Base-by-base conservation (phyloP, 2,113 vertebrate genomes). In the Dermatemys mawii region DNA sequence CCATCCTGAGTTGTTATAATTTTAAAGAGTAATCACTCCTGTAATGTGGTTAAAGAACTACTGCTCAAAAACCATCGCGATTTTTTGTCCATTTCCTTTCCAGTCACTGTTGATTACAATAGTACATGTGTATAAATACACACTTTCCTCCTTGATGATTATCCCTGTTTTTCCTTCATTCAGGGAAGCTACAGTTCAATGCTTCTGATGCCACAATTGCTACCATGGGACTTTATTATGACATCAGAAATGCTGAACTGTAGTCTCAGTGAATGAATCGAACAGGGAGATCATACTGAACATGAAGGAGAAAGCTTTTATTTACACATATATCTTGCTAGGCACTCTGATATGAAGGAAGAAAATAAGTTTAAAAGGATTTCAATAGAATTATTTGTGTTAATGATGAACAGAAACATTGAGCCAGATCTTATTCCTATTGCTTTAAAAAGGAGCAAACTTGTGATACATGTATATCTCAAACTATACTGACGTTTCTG, bases 161-260 rank as follows among this genome's bases (percentile, higher is more conserved):
- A 79, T 48, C 83, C 76, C 63, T 73, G 27, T 92, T 95, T 90
- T 90, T 96, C 86, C 81, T 44, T 87, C 94, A 93, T 94, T 91
- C 88, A n/a, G 44, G 12, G 60, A 94, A 88, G 84, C 85, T 84
- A 91, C 92, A 95, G 91, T 93, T 97, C 90, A 90, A 12, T 90
- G 88, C 90, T 93, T 95, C 50, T 88, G 83, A 92, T 92, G 88
- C 94, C 79, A 86, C 88, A 89, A 53, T 16, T n/a, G 91, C 60
- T 82, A 83, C 93, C 35, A 21, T 76, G 82, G 92, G 88, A 94
- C 94, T 96, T 93, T 93, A 95, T 60, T 84, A 83, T 96, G 94
- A 94, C 5, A 1, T 95, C 93, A 97, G 91, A 92, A 96, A 91
- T 83, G 83, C 86, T 83, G 70, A 95, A 87, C 83, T 88, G 81